phyloP scores from a whole-genome alignment of 2,888 invertebrate species.

The Pharmacophagus antenor region DNA sequence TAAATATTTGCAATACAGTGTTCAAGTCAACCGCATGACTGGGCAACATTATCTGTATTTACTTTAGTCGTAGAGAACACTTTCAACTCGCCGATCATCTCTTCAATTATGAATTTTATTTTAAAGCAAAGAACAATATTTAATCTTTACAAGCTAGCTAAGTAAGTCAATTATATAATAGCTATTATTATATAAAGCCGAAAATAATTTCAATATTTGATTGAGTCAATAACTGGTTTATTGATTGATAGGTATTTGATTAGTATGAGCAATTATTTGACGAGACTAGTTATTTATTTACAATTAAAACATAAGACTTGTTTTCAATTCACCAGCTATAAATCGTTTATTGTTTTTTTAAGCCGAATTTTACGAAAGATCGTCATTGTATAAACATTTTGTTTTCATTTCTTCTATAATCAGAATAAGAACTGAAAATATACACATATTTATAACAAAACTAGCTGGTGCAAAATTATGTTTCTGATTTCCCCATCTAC shows the following conservation, averaged over 20 bases:
- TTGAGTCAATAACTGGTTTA: neutral
- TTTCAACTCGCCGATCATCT: too few relatives aligned
- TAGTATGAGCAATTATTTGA: neutral
- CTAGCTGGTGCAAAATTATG: too few relatives aligned
- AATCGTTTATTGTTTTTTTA: too few relatives aligned
- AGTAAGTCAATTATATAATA: neutral
- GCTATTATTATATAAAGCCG: neutral
- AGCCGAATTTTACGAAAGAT: neutral
- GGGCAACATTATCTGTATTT: neutral
- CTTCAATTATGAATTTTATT: too few relatives aligned
- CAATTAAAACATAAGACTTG: neutral
- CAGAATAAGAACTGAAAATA: too few relatives aligned
- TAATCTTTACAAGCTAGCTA: neutral
- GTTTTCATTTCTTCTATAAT: too few relatives aligned
- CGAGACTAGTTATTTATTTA: slow-evolving; percentile 1
- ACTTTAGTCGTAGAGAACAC: neutral
- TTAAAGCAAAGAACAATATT: too few relatives aligned
- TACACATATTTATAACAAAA: too few relatives aligned
- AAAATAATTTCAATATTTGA: slow-evolving; percentile 7
- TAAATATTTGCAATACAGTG: slow-evolving; percentile 14
- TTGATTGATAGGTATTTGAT: neutral
- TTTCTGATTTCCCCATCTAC: too few relatives aligned
- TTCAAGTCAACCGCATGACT: too few relatives aligned
- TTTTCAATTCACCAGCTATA: too few relatives aligned
- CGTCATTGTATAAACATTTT: too few relatives aligned